A percentile compares a stretch with the other conserved stretches of the same genome.
Conservation (phyloP, 2,113 vertebrate species). For the Pelodiscus sinensis region DNA sequence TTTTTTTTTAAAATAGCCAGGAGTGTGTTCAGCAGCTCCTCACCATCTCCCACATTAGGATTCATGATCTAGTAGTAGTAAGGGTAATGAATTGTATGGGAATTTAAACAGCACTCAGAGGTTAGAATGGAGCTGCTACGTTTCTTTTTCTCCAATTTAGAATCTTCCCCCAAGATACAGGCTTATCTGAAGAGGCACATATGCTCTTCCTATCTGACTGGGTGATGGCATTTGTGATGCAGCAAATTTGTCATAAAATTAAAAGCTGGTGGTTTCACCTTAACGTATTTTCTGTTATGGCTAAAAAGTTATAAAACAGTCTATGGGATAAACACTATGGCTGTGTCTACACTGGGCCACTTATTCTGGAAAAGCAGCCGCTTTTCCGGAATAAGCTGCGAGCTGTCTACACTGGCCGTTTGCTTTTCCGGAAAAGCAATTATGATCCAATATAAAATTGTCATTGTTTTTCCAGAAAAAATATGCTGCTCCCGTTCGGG, state of each 20-base stretch:
- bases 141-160: background rate
- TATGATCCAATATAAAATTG: too few relatives aligned
- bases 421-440: too few relatives aligned
- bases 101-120: background rate
- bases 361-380: too few relatives aligned
- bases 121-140: background rate
- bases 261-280: background rate
- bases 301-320: background rate
- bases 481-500: too few relatives aligned
- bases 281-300: background rate
- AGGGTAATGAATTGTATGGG: background rate
- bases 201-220: background rate
- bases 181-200: too few relatives aligned
- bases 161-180: background rate
- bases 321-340: background rate
- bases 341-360: too few relatives aligned
- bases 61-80: background rate
- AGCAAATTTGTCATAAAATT: fast-evolving
- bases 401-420: too few relatives aligned
- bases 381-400: too few relatives aligned
- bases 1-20: background rate
- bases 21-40: fast-evolving
- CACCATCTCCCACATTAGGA: background rate
- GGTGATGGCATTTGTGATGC: background rate
- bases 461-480: too few relatives aligned